phyloP scores from a whole-genome alignment of 2,797 vertebrate species.

The Gallinago stenura region DNA sequence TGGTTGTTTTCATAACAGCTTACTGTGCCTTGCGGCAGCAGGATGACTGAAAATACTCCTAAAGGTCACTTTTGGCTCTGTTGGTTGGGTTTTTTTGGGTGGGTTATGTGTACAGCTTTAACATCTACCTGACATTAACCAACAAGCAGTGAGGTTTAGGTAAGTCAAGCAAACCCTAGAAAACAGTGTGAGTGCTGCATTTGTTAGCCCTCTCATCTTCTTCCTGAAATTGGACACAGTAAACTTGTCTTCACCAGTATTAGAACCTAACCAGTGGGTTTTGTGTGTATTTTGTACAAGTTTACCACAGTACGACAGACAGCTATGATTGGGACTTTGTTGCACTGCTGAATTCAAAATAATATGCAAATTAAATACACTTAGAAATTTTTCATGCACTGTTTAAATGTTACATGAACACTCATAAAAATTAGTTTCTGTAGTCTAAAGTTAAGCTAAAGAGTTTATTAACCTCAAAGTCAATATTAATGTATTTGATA shows the following conservation, averaged over 20 bases:
- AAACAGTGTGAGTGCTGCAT: not conserved
- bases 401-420: not conserved
- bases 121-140: not conserved
- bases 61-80: not conserved
- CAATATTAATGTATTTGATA: not conserved
- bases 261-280: not conserved
- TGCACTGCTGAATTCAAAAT: not conserved
- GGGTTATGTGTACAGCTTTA: not conserved
- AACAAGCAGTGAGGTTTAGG: not conserved
- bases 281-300: not conserved
- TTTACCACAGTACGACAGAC: not conserved
- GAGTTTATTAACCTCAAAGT: not conserved
- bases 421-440: not conserved
- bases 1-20: not conserved
- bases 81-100: not conserved
- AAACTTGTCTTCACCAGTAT: not conserved
- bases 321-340: not conserved
- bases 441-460: not conserved
- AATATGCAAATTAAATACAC: not conserved
- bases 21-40: not conserved
- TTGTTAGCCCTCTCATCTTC: not conserved
- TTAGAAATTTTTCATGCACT: not conserved
- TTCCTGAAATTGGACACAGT: not conserved
- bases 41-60: not conserved
- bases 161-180: not conserved